Percentiles rank a stretch among this genome's conserved stretches.
Evolutionary conservation across 37 sponge, comb jelly and placozoan genomes (phyloP).

Genomic region (Aphrocallistes beatrix): DNA sequence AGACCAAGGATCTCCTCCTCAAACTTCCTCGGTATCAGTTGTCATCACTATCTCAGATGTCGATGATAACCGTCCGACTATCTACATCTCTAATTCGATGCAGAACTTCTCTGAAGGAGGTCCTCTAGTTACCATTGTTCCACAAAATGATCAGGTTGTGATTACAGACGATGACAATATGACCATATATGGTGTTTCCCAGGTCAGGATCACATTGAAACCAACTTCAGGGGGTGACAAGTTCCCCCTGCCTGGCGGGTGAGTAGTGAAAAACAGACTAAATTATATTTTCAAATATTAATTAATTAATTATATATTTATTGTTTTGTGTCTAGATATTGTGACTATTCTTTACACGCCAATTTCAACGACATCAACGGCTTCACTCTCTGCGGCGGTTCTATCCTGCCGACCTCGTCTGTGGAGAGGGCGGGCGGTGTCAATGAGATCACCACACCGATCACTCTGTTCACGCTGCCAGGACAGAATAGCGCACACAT

Average conservation of each 20-base stretch:
- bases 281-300: neutral
- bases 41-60: slow-evolving; percentile 4
- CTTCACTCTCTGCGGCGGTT: neutral
- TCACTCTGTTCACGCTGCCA: neutral
- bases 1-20: slow-evolving; percentile 19
- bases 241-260: slow-evolving; percentile 1
- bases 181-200: neutral
- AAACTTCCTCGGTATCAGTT: neutral
- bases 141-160: neutral
- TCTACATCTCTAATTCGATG: neutral
- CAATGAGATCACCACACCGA: neutral
- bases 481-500: neutral
- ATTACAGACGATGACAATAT: neutral
- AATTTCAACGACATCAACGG: neutral
- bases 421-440: neutral
- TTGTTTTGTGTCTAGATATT: neutral
- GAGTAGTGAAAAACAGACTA: neutral
- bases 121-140: neutral
- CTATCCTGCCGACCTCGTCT: neutral
- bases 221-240: neutral
- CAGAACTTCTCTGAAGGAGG: neutral
- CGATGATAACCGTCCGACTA: slow-evolving; percentile 23
- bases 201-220: neutral
- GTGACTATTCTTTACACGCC: neutral
- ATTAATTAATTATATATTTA: no score